These are phyloP conservation scores for Dromius quadrimaculatus DNA, from an alignment of 2,888 invertebrate genomes.

Conservation along the genomic window DNA sequence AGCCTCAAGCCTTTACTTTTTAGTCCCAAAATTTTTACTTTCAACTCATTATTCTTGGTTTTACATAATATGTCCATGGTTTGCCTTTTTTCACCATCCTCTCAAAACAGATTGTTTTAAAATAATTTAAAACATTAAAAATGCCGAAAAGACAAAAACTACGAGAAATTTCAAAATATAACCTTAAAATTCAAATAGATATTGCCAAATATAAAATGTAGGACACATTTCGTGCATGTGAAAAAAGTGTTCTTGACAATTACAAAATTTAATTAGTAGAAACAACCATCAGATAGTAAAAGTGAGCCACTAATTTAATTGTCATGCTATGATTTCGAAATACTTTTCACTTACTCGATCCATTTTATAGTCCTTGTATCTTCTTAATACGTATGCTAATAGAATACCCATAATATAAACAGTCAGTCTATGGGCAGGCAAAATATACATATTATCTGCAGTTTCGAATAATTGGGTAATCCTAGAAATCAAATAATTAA, in stretches of 20 bases:
- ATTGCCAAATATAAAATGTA: neutral
- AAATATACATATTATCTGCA: slow-evolving; percentile 77
- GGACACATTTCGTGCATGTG: neutral
- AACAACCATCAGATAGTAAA: neutral
- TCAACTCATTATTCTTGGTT: no score
- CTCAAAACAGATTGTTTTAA: no score
- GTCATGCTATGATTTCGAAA: no score
- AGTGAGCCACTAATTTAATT: neutral
- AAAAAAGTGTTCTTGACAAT: neutral
- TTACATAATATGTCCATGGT: no score
- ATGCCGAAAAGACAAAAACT: no score
- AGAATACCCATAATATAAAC: slow-evolving; percentile 78
- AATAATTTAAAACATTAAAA: no score
- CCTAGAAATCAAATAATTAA: slow-evolving; percentile 62
- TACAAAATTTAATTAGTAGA: neutral
- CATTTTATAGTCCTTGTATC: slow-evolving; percentile 66
- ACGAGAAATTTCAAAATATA: no score
- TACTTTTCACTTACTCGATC: slow-evolving; percentile 64
- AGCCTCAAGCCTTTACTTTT: no score
- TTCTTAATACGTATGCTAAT: slow-evolving; percentile 71
- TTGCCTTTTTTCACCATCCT: no score
- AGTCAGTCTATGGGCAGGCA: slow-evolving; percentile 75
- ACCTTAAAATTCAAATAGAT: no score
- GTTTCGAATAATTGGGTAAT: slow-evolving; percentile 76
- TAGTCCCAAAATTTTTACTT: no score